Conservation (phyloP, 1,140 invertebrate species). For the Cherax quadricarinatus region DNA sequence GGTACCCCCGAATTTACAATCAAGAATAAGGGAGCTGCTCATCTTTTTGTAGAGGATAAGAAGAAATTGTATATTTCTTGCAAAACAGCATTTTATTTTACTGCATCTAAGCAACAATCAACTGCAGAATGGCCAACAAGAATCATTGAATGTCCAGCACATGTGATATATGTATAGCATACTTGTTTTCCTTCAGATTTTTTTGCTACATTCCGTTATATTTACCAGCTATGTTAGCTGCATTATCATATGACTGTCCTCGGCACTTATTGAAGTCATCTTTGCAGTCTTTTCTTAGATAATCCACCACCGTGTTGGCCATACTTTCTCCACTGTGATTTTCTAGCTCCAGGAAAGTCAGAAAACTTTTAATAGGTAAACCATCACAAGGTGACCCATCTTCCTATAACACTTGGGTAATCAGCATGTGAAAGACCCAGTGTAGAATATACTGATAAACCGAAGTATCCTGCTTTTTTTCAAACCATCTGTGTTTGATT, state of each 20-base stretch:
- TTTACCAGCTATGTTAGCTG: constrained; percentile 18
- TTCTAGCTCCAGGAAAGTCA: background rate
- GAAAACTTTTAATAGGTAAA: no score
- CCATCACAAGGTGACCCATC: background rate
- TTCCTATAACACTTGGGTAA: background rate
- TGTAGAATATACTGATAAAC: constrained; percentile 17
- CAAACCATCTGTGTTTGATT: no score
- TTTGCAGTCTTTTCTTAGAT: constrained; percentile 27
- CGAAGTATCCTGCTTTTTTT: constrained; percentile 8
- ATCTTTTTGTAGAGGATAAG: background rate
- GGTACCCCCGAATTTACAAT: background rate
- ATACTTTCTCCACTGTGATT: constrained; percentile 20
- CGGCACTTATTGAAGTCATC: background rate
- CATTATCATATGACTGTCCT: constrained; percentile 36
- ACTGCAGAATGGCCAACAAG: background rate
- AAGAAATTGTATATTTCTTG: background rate
- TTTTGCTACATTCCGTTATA: constrained; percentile 1
- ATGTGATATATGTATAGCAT: background rate
- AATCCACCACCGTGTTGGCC: background rate
- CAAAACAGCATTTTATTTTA: background rate
- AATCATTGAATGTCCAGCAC: constrained; percentile 8
- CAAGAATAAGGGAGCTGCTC: constrained; percentile 1
- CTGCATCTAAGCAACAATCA: constrained; percentile 13
- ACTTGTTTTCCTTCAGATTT: constrained; percentile 2
- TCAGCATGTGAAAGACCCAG: constrained; percentile 8